Base-by-base conservation (phyloP, 2,888 invertebrate genomes). In the Allacma fusca region DNA sequence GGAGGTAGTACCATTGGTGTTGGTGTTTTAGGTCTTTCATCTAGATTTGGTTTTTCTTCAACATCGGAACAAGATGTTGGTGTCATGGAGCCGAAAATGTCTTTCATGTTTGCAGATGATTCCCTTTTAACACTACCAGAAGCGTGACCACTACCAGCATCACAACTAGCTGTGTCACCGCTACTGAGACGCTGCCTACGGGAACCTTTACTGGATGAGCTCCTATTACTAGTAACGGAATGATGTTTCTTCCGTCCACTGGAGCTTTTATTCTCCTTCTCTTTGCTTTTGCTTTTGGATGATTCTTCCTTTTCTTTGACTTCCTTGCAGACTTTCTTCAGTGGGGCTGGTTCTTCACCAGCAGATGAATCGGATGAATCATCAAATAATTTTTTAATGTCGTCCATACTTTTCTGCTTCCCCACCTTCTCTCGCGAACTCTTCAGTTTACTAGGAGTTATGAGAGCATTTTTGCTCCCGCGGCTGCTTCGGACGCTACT, bases 81-180 rank as follows among this genome's bases (percentile, higher is more conserved):
- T 40, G 82, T 81, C 82, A 83, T 81, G 40, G 81, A 76, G 67
- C 84, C 84, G 73, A 83, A 83, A 43, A 84, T 62, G 12, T 81
- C 82, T 69, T 84, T 81, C 81, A 82, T 82, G 34, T 82, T 80
- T 16, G 80, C 69, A 7, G 70, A 65, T 12, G 82, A 78, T 26
- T 83, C 82, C 68, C 80, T 68, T 68, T 82, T 82, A 13, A 40
- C 2, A 23, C 29, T 34, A n/a, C 76, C 79, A 7, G 77, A 71
- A 40, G 62, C 40, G 68, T 75, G 75, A 73, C 70, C 69, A 29
- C 73, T 78, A 23, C 76, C 79, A 71, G 26, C 21, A 23, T 79
- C 80, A 21, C 79, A 78, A 62, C 71, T 78, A 26, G 75, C 80
- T 28, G 50, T 78, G 24, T 79, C 81, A 16, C 80, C 81, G 62